Percentiles rank a stretch among this genome's conserved stretches.
Evolutionary conservation across 2,113 vertebrate species (phyloP).

Genomic region (Notarius lentiginosus): DNA sequence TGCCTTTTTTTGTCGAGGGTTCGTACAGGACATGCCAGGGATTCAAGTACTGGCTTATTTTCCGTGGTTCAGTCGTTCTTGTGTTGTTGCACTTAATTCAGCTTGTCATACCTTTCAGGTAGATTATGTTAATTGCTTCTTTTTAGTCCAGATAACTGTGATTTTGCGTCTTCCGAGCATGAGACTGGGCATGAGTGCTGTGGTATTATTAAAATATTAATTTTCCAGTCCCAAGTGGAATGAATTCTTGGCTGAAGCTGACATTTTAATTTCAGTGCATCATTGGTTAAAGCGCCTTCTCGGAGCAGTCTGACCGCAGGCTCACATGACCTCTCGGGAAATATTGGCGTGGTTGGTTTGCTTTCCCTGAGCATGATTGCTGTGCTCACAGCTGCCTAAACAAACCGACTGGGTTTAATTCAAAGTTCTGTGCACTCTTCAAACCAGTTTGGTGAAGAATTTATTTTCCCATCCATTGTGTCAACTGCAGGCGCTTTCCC

Average conservation of each 20-base stretch:
- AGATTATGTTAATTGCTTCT: not conserved
- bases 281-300: not conserved
- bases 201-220: not conserved
- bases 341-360: not conserved
- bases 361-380: not conserved
- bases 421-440: not conserved
- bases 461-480: slow-evolving; percentile 20
- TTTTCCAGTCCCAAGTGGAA: not conserved
- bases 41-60: not conserved
- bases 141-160: too few relatives aligned
- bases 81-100: not conserved
- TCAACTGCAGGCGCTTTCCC: slow-evolving; percentile 3
- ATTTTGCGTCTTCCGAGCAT: too few relatives aligned
- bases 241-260: not conserved
- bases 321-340: slow-evolving; percentile 5
- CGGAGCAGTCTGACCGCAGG: slow-evolving; percentile 5
- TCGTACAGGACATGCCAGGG: not conserved
- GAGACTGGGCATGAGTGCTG: too few relatives aligned
- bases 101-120: not conserved
- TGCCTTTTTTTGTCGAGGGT: not conserved
- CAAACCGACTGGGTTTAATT: slow-evolving; percentile 27
- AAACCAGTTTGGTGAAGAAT: slow-evolving; percentile 2
- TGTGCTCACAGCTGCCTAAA: slow-evolving; percentile 13
- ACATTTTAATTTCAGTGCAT: not conserved
- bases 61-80: not conserved